These are phyloP conservation scores for Tetrax tetrax DNA, from an alignment of 2,113 vertebrate genomes.

Conservation along the genomic window DNA sequence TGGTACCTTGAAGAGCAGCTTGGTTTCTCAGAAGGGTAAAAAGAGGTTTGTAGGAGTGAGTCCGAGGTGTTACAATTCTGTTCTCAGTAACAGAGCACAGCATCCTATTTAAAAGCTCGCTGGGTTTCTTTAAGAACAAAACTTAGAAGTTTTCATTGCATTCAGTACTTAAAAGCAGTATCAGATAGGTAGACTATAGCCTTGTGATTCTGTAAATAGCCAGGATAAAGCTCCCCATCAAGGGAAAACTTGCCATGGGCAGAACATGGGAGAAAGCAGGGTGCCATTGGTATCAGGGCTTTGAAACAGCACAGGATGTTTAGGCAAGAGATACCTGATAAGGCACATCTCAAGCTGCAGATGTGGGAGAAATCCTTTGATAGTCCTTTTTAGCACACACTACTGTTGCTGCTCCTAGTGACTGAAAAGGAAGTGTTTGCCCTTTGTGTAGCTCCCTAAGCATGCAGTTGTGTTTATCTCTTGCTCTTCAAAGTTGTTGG, in stretches of 20 bases:
- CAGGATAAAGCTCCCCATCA: neutral
- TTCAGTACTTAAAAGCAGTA: neutral
- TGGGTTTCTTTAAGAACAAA: neutral
- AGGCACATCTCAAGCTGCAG: neutral
- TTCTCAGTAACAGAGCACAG: neutral
- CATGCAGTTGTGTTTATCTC: slow-evolving; percentile 5
- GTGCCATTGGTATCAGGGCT: neutral
- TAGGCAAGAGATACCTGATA: neutral
- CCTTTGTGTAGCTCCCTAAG: slow-evolving; percentile 21
- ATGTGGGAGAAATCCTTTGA: neutral
- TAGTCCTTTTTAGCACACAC: neutral
- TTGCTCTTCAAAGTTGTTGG: slow-evolving; percentile 29
- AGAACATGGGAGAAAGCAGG: neutral
- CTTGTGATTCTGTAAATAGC: neutral
- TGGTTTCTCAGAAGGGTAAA: neutral
- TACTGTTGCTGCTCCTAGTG: neutral
- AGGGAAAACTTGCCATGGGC: neutral
- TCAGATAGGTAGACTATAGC: neutral
- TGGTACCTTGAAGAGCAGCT: neutral
- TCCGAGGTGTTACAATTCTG: neutral
- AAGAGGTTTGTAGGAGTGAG: neutral
- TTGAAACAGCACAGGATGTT: neutral
- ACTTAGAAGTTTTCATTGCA: neutral
- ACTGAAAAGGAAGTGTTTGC: slow-evolving; percentile 35
- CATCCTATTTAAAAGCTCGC: neutral